phyloP scores from a whole-genome alignment of 2,888 invertebrate species.

The Luperina testacea region DNA sequence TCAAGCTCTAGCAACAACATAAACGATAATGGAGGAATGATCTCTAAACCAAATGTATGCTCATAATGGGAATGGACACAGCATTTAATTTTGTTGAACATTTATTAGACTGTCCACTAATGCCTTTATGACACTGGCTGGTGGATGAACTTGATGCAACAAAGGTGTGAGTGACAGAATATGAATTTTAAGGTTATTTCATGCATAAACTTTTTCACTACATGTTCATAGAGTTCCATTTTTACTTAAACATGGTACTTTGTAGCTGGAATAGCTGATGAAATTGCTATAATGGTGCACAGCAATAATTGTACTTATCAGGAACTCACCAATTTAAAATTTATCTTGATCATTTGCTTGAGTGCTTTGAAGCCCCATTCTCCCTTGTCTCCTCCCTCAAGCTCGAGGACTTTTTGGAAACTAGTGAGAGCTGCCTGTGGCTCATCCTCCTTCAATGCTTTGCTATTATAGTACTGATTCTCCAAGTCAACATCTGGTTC shows the following conservation, averaged over 20 bases:
- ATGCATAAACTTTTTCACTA: neutral
- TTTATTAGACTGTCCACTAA: neutral
- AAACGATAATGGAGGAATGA: neutral
- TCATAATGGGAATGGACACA: neutral
- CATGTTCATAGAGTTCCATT: neutral
- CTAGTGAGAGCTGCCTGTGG: slow-evolving; percentile 97
- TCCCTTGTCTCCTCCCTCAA: slow-evolving; percentile 99
- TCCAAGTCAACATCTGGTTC: slow-evolving; percentile 99
- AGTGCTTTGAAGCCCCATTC: slow-evolving; percentile 99
- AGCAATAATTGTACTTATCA: neutral
- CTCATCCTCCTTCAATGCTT: slow-evolving; percentile 99
- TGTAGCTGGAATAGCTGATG: neutral
- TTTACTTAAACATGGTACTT: too few relatives aligned
- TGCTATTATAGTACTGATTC: slow-evolving; percentile 99
- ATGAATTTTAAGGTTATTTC: neutral
- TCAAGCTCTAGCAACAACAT: neutral
- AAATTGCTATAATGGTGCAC: neutral
- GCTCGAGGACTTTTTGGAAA: slow-evolving; percentile 98
- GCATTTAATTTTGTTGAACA: neutral
- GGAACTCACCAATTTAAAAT: slow-evolving; percentile 96
- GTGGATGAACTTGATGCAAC: neutral
- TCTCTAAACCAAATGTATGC: neutral
- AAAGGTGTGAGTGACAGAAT: neutral
- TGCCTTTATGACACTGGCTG: neutral
- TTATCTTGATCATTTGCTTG: slow-evolving; percentile 99